Evolutionary conservation across 2,797 vertebrate species (phyloP).

Genomic region (Brachyalestes nurse): DNA sequence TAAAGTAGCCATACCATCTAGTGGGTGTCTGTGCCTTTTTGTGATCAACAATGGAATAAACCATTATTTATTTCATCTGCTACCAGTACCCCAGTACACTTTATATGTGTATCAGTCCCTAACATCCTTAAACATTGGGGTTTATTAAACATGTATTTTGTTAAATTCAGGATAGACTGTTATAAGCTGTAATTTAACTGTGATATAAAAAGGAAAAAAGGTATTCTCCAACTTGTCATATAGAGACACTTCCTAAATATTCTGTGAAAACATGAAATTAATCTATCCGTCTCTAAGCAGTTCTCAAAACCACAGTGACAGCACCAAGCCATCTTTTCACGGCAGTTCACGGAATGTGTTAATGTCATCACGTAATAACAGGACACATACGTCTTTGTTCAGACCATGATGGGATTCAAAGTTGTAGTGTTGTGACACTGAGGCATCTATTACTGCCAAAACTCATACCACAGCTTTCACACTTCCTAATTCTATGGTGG

Average conservation of each 20-base stretch:
- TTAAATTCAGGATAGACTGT: background rate
- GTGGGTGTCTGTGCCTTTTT: background rate
- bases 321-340: background rate
- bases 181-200: background rate
- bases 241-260: background rate
- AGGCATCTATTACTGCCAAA: background rate
- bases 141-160: conserved; percentile 2
- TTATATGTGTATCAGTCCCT: background rate
- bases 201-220: background rate
- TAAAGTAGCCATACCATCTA: background rate
- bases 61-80: conserved; percentile 35
- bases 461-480: conserved; percentile 1
- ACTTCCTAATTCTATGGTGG: background rate
- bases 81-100: background rate
- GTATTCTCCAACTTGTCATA: background rate
- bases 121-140: background rate
- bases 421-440: background rate
- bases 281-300: background rate
- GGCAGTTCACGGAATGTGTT: background rate
- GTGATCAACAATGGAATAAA: conserved; percentile 9
- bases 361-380: background rate
- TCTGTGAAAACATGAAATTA: background rate
- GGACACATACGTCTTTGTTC: background rate
- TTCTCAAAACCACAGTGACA: background rate
- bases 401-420: background rate